Base-by-base conservation (phyloP, 2,113 vertebrate species). In the Chamaetylas fuelleborni region DNA sequence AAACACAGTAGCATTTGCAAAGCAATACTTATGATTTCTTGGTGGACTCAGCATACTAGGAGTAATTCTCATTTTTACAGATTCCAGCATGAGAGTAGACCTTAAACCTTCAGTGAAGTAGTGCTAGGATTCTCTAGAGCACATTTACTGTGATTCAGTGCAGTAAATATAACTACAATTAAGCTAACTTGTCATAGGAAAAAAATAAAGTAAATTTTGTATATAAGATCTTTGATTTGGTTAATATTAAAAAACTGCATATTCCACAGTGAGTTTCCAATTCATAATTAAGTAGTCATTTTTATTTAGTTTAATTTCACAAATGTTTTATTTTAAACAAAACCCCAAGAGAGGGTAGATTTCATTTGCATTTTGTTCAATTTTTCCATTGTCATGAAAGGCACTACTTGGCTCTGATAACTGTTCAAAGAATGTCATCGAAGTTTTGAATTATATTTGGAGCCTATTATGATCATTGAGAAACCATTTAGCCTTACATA, bases 321-420 rank as follows among this genome's bases (percentile, higher is more conserved):
- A 84, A 71, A 60, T 82, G 93, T 47, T 92, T 92, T 93, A 45
- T 81, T 92, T 96, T 69, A 77, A 82, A 84, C 33, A 71, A 81
- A 97, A 87, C 16, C 38, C 38, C 56, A 81, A 91, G 72, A 89
- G 79, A 40, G 86, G 81, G 20, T 22, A 90, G 9, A 18, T 80
- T 82, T 86, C 25, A 70, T 83, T 92, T 93, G 50, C 79, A 54
- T 76, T 81, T 80, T 86, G 36, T 50, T 83, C 28, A 16, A 43
- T 72, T 91, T 86, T 73, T 70, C 22, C 34, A 62, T 57, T 86
- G 89, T 43, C 36, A 58, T 65, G 64, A 91, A 91, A 92, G 96
- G 45, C 58, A 76, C 34, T 89, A 79, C 62, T 90, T 74, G 53
- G 69, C 33, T 91, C 70, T 95, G 70, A 87, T 81, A 93, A 93